Base-by-base conservation (phyloP, 2,888 invertebrate species). In the Cephus sareptanus region DNA sequence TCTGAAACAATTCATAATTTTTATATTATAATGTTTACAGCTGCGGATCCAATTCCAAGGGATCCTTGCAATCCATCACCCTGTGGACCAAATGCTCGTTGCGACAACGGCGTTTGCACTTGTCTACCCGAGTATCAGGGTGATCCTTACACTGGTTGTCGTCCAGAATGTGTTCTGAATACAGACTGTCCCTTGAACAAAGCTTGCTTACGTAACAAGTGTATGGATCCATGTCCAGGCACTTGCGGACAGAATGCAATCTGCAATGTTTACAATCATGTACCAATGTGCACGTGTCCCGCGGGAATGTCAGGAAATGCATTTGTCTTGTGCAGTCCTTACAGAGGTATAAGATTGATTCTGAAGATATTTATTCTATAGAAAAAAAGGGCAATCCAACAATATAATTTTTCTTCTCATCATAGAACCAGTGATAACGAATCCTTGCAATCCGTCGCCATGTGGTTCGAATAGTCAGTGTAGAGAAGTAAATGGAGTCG, bases 381-480 rank as follows among this genome's bases (percentile, higher is more conserved):
- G 6, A 15, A 6, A 3, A 35, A 35, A 35, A 35, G 12, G 35
- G 9, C 56, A 56, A 23, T 23, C 15, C 56, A 56, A 56, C 23
- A 56, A 23, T 56, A 56, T 56, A 56, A 56, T 40, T 31, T 74
- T 34, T 75, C 35, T 40, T 75, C 31, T 34, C 15, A 31, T 91
- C 76, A 88, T 91, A 11, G 89, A 92, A 80, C 80, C 83, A 34
- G 85, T 82, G 40, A 82, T 85, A 15, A 83, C 83, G 81, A 94
- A 95, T 86, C 95, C 95, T 4, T 96, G 96, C 86, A 93, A 93
- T 87, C 96, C 95, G 69, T 94, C 94, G 76, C 96, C 96, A 1
- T 96, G 96, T 90, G 96, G 96, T 69, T 94, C 95, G 3, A 95
- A 95, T 87, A 95, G 95, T 87, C 95, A 95, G 87, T 96, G 96